Percentiles rank a stretch among this genome's conserved stretches.
Conservation (phyloP, 2,797 vertebrate genomes). For the Liasis olivaceus region DNA sequence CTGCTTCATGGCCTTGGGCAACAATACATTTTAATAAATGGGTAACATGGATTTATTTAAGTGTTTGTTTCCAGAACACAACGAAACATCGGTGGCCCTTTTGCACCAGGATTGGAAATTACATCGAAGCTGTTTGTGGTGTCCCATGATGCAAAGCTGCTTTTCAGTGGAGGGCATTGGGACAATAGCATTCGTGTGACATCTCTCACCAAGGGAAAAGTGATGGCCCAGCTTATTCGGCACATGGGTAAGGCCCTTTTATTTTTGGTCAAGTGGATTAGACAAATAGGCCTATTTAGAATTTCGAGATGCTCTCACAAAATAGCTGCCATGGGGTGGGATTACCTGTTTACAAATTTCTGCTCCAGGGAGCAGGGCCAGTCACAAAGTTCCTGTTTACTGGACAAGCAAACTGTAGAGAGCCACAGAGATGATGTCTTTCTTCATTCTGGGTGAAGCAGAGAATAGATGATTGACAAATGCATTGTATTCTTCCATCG, state of each 20-base stretch:
- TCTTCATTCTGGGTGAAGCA: background rate
- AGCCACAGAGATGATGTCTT: background rate
- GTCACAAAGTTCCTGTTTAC: background rate
- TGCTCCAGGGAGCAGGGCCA: background rate
- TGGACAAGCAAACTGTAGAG: background rate
- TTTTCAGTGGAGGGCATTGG: constrained; percentile 96
- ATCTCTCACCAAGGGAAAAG: constrained; percentile 89
- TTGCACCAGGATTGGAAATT: constrained; percentile 87
- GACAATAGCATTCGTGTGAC: constrained; percentile 95
- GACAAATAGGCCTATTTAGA: background rate
- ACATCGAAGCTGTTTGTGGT: constrained; percentile 86
- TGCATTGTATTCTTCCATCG: background rate
- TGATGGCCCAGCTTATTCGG: constrained; percentile 87
- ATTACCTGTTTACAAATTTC: background rate
- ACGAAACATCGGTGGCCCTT: constrained; percentile 85
- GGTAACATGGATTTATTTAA: constrained; percentile 37
- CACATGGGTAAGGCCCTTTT: constrained; percentile 87
- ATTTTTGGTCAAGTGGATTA: background rate
- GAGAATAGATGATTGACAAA: background rate
- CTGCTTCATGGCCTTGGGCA: background rate
- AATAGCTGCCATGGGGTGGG: background rate
- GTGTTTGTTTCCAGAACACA: constrained; percentile 82
- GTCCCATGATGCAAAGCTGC: constrained; percentile 93
- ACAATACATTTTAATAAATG: background rate
- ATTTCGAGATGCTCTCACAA: background rate